phyloP scores from a whole-genome alignment of 2,113 vertebrate genomes.

The Tylochromis polylepis region DNA sequence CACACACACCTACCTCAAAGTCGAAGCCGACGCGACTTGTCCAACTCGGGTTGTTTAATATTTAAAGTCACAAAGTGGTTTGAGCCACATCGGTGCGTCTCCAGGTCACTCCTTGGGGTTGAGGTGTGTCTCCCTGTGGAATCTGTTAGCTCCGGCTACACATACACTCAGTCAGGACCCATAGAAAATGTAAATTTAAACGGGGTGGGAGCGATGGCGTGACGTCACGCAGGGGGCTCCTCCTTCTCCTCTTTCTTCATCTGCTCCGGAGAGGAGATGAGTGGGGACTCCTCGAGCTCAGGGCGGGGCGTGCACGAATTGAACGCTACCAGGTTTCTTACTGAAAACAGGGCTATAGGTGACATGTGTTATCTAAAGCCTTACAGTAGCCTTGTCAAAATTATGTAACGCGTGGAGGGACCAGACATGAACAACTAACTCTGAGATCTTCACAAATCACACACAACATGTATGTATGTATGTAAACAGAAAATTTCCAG shows the following conservation, averaged over 20 bases:
- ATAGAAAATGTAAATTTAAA: slow-evolving; percentile 72
- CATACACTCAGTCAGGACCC: slow-evolving; percentile 50
- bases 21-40: slow-evolving; percentile 56
- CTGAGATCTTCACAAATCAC: background rate
- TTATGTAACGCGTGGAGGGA: background rate
- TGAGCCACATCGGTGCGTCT: slow-evolving; percentile 32
- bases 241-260: slow-evolving; percentile 10
- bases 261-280: background rate
- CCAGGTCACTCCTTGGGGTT: slow-evolving; percentile 39
- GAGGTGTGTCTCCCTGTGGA: slow-evolving; percentile 65
- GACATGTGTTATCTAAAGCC: background rate
- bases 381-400: background rate
- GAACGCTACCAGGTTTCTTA: background rate
- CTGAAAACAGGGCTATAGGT: background rate
- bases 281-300: slow-evolving; percentile 55
- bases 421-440: background rate
- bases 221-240: slow-evolving; percentile 31
- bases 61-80: slow-evolving; percentile 50
- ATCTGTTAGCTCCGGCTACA: slow-evolving; percentile 49
- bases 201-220: slow-evolving; percentile 49
- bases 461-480: background rate
- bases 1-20: slow-evolving; percentile 63
- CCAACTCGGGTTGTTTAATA: slow-evolving; percentile 42
- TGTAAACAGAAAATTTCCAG: background rate
- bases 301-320: slow-evolving; percentile 41